Base-by-base conservation (phyloP, 2,113 vertebrate genomes). In the Bufo bufo region DNA sequence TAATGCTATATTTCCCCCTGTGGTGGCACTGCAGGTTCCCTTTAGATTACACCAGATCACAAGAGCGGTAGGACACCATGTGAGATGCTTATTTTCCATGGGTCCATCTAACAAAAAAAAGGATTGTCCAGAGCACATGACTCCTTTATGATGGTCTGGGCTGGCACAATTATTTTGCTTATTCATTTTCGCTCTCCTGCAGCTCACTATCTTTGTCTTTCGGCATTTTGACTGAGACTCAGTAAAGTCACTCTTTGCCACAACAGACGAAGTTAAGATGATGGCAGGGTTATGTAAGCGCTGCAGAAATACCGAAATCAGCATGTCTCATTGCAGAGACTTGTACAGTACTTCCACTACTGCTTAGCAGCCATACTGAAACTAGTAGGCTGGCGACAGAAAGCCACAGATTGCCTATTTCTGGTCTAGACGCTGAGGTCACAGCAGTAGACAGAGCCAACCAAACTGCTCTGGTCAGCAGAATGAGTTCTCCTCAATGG, bases 381-480 rank as follows among this genome's bases (percentile, higher is more conserved):
- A 61, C 49, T 61, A 11, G 79, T 20, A 61, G 79, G 56, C 23
- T 61, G 56, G 43, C 58, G 6, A 54, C 43, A 81, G 79, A 75
- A 45, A 61, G 59, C 58, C 58, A 47, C 80, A 82, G 58, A 47
- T 82, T 82, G 80, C 43, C 80, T 65, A 63, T 61, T 63, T 65
- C 43, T 82, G 33, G 80, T 82, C 80, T 82, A 82, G 80, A 82
- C 80, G 50, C 58, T 63, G 43, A 63, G 58, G 19, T 82, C 80
- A 82, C 14, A 49, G 43, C 9, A 19, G 58, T 4, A 63, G 58
- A 61, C 19, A 14, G 10, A 81, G 79, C 79, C 79, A 81, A 81
- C 33, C 79, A 81, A 61, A 61, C 50, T 47, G 58, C 58, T 81
- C 79, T 61, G 79, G 79, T 81, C 79, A 81, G 79, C 79, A 23